phyloP scores from a whole-genome alignment of 2,888 invertebrate genomes.

The Iphiclides podalirius region DNA sequence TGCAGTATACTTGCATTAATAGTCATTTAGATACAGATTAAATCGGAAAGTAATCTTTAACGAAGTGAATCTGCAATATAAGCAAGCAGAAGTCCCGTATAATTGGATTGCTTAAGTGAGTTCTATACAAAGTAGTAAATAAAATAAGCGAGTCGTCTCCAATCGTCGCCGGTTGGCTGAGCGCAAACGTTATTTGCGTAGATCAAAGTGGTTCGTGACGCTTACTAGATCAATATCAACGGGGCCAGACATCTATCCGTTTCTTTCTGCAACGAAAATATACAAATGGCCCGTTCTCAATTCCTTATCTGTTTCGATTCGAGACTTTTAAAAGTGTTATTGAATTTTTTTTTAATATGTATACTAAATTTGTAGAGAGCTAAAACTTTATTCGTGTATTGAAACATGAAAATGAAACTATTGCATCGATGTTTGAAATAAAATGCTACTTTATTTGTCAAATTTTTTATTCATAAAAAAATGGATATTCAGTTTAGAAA shows the following conservation, averaged over 20 bases:
- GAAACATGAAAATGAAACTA: too few species aligned
- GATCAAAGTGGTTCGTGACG: slow-evolving; percentile 28
- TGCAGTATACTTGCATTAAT: too few species aligned
- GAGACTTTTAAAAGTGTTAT: too few species aligned
- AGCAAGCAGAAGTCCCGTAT: slow-evolving; percentile 12
- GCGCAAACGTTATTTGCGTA: slow-evolving; percentile 28
- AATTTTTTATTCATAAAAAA: too few species aligned
- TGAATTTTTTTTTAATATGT: too few species aligned
- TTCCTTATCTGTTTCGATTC: too few species aligned
- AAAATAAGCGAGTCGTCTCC: slow-evolving; percentile 27
- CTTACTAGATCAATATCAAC: slow-evolving; percentile 14
- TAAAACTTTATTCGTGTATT: background rate
- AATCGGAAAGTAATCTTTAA: too few species aligned
- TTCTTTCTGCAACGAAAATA: slow-evolving; percentile 5
- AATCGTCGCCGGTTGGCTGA: slow-evolving; percentile 30
- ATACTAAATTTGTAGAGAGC: too few species aligned
- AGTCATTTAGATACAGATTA: too few species aligned
- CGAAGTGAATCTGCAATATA: slow-evolving; percentile 1
- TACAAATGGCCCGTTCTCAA: background rate
- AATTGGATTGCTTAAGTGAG: slow-evolving; percentile 21
- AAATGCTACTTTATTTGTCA: too few species aligned
- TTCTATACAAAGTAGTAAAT: slow-evolving; percentile 26
- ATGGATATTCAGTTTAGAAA: too few species aligned
- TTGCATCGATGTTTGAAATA: too few species aligned
- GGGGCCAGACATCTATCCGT: background rate